These are phyloP conservation scores for Drosophila watanabei DNA, from an alignment of 1,140 invertebrate genomes.

Conservation along the genomic window DNA sequence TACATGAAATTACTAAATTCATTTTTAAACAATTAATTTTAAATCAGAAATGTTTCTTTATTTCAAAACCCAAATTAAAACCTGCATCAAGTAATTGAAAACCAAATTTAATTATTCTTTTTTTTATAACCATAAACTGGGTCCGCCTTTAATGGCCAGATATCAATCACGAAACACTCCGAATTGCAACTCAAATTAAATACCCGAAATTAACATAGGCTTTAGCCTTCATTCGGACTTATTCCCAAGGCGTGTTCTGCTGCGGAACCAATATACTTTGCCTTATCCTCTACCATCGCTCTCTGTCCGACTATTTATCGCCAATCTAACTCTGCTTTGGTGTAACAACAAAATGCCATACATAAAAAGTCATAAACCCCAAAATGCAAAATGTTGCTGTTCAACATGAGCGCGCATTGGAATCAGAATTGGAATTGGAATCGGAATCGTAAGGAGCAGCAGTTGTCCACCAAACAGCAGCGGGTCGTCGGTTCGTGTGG, in stretches of 20 bases:
- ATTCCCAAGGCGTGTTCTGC: slow-evolving; percentile 32
- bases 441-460: slow-evolving; percentile 36
- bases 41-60: background rate
- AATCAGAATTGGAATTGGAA: slow-evolving; percentile 23
- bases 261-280: slow-evolving; percentile 29
- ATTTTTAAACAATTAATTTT: background rate
- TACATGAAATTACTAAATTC: background rate
- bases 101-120: slow-evolving; percentile 10
- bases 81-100: background rate
- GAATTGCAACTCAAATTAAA: slow-evolving; percentile 20
- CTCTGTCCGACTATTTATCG: slow-evolving; percentile 44
- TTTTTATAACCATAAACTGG: background rate
- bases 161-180: slow-evolving; percentile 28
- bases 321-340: slow-evolving; percentile 40
- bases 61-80: background rate
- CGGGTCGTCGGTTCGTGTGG: slow-evolving; percentile 54
- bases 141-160: slow-evolving; percentile 13
- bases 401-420: slow-evolving; percentile 51
- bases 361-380: slow-evolving; percentile 32
- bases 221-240: slow-evolving; percentile 15
- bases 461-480: slow-evolving; percentile 11
- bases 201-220: slow-evolving; percentile 19
- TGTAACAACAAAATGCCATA: slow-evolving; percentile 56
- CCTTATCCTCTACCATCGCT: slow-evolving; percentile 45
- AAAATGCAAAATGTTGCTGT: slow-evolving; percentile 65